Evolutionary conservation across 2,797 vertebrate genomes (phyloP), one percentile per base, ranked within the genome.

Genomic region (Etheostoma perlongum): DNA sequence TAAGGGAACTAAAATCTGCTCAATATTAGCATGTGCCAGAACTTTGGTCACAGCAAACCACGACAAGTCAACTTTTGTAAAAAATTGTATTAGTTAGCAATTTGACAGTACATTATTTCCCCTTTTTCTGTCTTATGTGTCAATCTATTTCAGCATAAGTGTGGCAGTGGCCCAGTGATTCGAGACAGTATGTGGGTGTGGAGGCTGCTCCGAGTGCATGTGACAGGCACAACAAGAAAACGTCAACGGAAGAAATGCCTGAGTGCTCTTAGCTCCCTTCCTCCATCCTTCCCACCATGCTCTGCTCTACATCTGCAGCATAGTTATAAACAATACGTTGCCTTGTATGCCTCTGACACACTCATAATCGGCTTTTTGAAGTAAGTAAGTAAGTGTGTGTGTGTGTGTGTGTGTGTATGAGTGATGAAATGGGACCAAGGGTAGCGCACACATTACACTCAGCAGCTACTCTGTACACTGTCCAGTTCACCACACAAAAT

Each of bases 151-250:
- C 49, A 55, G 54, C n/a, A 19, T 54, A n/a, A 51, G 40, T 53
- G 10, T 62, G 2, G 23, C 63, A 62, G 49, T 61, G 53, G 59
- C 55, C 52, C 74, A 52, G 48, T 68, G 75, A 59, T 61, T 86
- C 0, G 6, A 75, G 79, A 74, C 49, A 61, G 53, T 71, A 63
- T 36, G 79, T 78, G 74, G 86, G 82, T 2, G 82, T 3, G 75
- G 52, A n/a, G 49, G 72, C 70, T 67, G 59, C 52, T 78, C 36
- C 2, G 1, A 54, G 63, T 44, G 36, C 85, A 84, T 74, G 82
- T 84, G 86, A 82, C 84, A 76, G 69, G 58, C 71, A 67, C 15
- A 73, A 72, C 30, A 47, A 68, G 48, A 78, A 69, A 74, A 64
- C n/a, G 13, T 54, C 60, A 76, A 59, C 14, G 25, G 78, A 79